Conservation (phyloP, 2,797 vertebrate species). For the Micropoecilia bifurca region DNA sequence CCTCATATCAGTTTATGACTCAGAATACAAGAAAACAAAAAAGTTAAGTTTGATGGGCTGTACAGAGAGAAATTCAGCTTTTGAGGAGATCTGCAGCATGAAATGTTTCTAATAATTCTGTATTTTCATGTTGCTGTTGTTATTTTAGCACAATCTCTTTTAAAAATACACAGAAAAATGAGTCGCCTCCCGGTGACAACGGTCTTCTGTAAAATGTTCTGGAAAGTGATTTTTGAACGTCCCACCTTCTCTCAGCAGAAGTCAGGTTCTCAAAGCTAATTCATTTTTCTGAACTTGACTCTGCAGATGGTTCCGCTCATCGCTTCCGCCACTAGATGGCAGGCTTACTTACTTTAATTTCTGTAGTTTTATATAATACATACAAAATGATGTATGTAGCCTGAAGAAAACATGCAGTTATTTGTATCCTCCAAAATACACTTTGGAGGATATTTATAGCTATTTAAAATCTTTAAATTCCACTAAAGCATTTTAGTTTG, state of each 20-base stretch:
- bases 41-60: not conserved
- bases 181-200: not conserved
- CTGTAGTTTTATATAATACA: not conserved
- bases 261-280: not conserved
- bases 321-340: conserved; percentile 76
- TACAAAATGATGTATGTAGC: not conserved
- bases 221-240: too few relatives aligned
- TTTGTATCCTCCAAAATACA: not conserved
- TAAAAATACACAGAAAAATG: not conserved
- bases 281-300: not conserved
- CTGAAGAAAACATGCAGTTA: not conserved
- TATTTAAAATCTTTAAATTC: not conserved
- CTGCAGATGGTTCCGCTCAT: not conserved
- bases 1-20: not conserved
- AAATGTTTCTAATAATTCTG: not conserved
- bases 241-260: not conserved
- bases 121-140: not conserved
- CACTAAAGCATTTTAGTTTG: not conserved
- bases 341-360: conserved; percentile 17
- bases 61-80: not conserved
- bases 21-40: not conserved
- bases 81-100: not conserved
- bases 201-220: not conserved
- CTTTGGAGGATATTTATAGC: not conserved
- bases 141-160: not conserved